Conservation (phyloP, 1,140 invertebrate genomes). For the Drosophila ercepeae region DNA sequence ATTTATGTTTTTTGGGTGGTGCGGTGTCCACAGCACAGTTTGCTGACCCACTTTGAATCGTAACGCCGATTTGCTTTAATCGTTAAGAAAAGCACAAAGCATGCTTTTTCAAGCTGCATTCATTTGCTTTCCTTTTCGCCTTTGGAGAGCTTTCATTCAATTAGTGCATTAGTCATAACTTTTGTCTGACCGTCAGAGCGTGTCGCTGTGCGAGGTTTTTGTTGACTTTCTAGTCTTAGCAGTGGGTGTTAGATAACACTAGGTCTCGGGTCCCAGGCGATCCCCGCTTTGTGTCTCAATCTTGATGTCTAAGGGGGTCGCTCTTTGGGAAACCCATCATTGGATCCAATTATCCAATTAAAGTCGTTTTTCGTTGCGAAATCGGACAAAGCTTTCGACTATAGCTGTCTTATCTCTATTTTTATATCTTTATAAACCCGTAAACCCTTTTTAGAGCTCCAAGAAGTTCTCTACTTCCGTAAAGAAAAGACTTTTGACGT, state of each 20-base stretch:
- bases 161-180: slow-evolving; percentile 69
- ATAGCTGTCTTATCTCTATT: background rate
- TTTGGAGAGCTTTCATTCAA: slow-evolving; percentile 52
- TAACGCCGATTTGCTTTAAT: slow-evolving; percentile 27
- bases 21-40: slow-evolving; percentile 7
- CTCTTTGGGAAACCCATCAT: too few relatives aligned
- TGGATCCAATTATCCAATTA: background rate
- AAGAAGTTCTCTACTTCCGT: too few relatives aligned
- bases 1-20: slow-evolving; percentile 52
- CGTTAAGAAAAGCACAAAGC: background rate
- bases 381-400: background rate
- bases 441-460: too few relatives aligned
- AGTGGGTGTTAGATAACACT: slow-evolving; percentile 29
- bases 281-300: slow-evolving; percentile 5
- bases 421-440: background rate
- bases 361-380: background rate
- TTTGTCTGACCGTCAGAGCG: slow-evolving; percentile 18
- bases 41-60: slow-evolving; percentile 50
- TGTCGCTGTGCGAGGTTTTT: slow-evolving; percentile 20
- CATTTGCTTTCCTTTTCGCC: slow-evolving; percentile 31
- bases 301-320: background rate
- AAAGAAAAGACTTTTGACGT: background rate
- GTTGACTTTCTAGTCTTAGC: slow-evolving; percentile 44
- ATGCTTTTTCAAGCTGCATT: slow-evolving; percentile 23
- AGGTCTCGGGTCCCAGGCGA: background rate